Percentiles rank a stretch among this genome's conserved stretches.
Conservation (phyloP, 2,888 invertebrate species). For the Tetragnatha montana region DNA sequence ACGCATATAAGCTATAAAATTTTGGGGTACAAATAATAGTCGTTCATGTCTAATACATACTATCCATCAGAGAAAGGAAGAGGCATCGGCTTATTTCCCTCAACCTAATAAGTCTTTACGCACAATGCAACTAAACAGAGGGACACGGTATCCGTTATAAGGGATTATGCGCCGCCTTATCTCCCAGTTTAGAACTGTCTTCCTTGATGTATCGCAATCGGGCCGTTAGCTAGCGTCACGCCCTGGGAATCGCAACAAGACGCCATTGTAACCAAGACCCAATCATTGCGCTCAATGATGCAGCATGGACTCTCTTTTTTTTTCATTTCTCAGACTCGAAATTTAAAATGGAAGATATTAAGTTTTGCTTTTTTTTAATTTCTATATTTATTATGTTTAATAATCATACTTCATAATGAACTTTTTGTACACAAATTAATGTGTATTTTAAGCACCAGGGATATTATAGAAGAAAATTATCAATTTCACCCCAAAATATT, state of each 20-base stretch:
- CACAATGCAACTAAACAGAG: not conserved
- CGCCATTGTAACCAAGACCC: conserved; percentile 32
- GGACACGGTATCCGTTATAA: not conserved
- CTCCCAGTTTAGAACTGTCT: not conserved
- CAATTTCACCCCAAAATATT: too few relatives aligned
- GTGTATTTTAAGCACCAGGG: too few relatives aligned
- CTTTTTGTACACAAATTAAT: too few relatives aligned
- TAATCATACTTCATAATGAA: too few relatives aligned
- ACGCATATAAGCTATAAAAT: too few relatives aligned
- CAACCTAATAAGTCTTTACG: not conserved
- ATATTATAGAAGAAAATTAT: too few relatives aligned
- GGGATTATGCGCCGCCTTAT: not conserved
- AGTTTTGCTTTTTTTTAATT: too few relatives aligned
- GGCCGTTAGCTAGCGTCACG: conserved; percentile 24
- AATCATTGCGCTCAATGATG: conserved; percentile 38
- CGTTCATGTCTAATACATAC: not conserved
- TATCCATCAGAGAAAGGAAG: not conserved
- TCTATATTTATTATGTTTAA: too few relatives aligned
- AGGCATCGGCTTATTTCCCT: not conserved
- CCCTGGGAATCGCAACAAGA: conserved; percentile 19
- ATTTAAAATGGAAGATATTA: too few relatives aligned
- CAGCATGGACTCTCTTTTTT: conserved; percentile 10
- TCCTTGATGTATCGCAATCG: conserved; percentile 40
- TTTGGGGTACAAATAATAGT: too few relatives aligned
- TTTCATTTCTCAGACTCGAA: not conserved